These are phyloP conservation scores for Loxodonta africana DNA, from an alignment of 2,113 vertebrate genomes.

Conservation along the genomic window DNA sequence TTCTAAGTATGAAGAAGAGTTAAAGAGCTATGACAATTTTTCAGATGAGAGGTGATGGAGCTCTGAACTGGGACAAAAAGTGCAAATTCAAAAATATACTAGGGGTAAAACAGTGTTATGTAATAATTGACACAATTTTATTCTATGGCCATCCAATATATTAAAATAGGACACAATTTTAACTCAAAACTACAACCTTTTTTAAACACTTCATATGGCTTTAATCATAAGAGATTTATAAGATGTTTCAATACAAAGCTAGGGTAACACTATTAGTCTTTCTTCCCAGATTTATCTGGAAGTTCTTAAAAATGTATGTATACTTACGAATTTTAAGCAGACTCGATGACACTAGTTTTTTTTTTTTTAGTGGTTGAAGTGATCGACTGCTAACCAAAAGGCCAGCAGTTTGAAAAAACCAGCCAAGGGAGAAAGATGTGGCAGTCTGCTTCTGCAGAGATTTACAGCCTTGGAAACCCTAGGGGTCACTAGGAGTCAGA, in stretches of 20 bases:
- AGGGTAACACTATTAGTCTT: neutral
- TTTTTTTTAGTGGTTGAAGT: no score
- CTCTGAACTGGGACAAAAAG: neutral
- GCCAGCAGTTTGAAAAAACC: no score
- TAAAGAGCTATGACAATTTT: neutral
- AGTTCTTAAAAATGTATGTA: neutral
- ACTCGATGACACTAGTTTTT: no score
- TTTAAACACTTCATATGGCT: neutral
- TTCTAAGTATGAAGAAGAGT: neutral
- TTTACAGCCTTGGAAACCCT: no score
- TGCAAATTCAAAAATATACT: neutral
- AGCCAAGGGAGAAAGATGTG: no score
- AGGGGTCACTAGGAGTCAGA: no score
- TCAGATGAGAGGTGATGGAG: neutral
- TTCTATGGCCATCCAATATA: neutral
- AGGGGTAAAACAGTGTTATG: neutral
- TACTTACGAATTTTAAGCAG: neutral
- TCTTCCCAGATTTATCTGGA: neutral
- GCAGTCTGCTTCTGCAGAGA: no score
- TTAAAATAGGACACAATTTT: neutral
- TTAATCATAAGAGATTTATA: neutral
- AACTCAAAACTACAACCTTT: neutral
- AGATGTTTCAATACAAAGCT: neutral
- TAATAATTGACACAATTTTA: neutral
- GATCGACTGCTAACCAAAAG: no score